A percentile compares a stretch with the other conserved stretches of the same genome.
phyloP scores from a whole-genome alignment of 2,113 vertebrate genomes.

The Saccopteryx bilineata region DNA sequence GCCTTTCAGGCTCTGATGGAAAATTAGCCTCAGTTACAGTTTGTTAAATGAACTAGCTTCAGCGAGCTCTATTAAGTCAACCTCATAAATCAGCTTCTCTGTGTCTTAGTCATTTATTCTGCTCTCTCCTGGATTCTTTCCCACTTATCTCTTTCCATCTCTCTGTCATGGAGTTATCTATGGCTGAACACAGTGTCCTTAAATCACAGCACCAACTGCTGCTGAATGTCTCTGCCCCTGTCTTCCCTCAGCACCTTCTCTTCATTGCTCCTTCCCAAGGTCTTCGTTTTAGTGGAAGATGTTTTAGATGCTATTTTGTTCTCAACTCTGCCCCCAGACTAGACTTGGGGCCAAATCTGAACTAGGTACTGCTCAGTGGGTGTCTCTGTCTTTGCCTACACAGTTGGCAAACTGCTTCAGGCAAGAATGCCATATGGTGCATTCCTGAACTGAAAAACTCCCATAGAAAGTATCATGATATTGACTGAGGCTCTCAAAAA shows the following conservation, averaged over 20 bases:
- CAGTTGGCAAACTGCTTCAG: constrained; percentile 37
- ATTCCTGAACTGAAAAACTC: constrained; percentile 60
- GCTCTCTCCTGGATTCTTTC: background rate
- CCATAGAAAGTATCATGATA: background rate
- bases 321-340: constrained; percentile 9
- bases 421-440: constrained; percentile 2
- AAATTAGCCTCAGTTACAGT: constrained; percentile 64
- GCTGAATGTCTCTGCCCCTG: background rate
- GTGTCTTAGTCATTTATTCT: constrained; percentile 32
- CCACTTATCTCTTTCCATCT: constrained; percentile 42
- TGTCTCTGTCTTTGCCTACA: constrained; percentile 29
- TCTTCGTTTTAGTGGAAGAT: background rate
- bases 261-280: background rate
- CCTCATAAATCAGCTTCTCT: constrained; percentile 63
- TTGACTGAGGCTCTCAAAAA: background rate
- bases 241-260: background rate
- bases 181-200: constrained; percentile 52
- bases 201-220: background rate
- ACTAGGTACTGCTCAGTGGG: background rate
- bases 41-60: constrained; percentile 57
- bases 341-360: constrained; percentile 51
- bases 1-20: constrained; percentile 47
- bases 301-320: constrained; percentile 24
- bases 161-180: background rate
- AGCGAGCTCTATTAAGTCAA: constrained; percentile 64